These are phyloP conservation scores for Daktulosphaira vitifoliae DNA, from an alignment of 1,140 invertebrate genomes.

Conservation along the genomic window DNA sequence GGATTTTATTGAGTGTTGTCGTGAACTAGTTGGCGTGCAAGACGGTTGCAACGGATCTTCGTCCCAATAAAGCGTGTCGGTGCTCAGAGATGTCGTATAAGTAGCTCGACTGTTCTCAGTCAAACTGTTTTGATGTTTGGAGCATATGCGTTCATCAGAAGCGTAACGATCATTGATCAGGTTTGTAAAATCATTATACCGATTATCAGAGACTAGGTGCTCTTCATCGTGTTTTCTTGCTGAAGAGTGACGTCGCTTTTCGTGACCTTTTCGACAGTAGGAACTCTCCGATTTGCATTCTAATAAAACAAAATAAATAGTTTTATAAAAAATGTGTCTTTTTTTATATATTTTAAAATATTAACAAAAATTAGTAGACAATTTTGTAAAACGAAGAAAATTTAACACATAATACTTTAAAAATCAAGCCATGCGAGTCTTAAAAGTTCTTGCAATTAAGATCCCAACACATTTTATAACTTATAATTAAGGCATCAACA, in stretches of 20 bases:
- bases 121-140: not conserved
- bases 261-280: slow-evolving; percentile 14
- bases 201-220: not conserved
- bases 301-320: not conserved
- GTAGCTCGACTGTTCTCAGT: slow-evolving; percentile 59
- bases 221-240: not conserved
- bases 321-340: too few species aligned
- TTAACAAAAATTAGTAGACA: too few species aligned
- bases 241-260: slow-evolving; percentile 2
- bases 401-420: too few species aligned
- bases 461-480: too few species aligned
- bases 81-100: slow-evolving; percentile 72
- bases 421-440: too few species aligned
- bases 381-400: too few species aligned
- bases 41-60: slow-evolving; percentile 7
- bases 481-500: too few species aligned
- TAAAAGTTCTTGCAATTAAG: too few species aligned
- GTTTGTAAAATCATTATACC: not conserved
- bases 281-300: slow-evolving; percentile 23
- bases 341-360: too few species aligned
- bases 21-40: slow-evolving; percentile 1
- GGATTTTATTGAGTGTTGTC: slow-evolving; percentile 40
- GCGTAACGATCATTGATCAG: slow-evolving; percentile 11
- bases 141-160: slow-evolving; percentile 17
- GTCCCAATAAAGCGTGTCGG: slow-evolving; percentile 75